Evolutionary conservation across 2,888 invertebrate genomes (phyloP), one percentile per base, ranked within the genome.

Genomic region (Chymomyza amoena): DNA sequence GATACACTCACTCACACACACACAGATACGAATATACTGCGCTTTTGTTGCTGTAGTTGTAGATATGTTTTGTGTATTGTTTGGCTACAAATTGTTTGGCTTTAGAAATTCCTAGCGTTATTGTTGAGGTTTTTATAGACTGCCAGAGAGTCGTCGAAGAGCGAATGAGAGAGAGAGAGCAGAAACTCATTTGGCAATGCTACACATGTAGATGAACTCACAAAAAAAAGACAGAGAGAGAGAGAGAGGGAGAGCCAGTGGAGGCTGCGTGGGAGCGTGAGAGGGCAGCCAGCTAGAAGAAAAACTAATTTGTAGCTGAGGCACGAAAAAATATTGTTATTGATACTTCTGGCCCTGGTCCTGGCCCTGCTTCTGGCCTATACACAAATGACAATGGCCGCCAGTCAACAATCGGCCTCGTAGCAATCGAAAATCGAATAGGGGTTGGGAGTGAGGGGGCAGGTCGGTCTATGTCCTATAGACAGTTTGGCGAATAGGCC

Each of bases 51-150:
- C 6, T 45, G 39, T 45, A 13, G 39, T 45, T 45, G 39, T 45
- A 45, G 39, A 10, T 45, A 45, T 45, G 39, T 81, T 84, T 77
- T 87, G 76, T 82, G 80, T 18, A n/a, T 52, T 64, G 7, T 36
- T 32, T 52, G 28, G 36, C 78, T 83, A 80, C 85, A 85, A 84
- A 84, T 84, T 84, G 87, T 85, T 80, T 84, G 78, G 87, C 78
- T 84, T 84, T 78, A 63, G 67, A 84, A 82, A 84, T 87, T 85
- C 77, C 71, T 77, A 64, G 70, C 73, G 72, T 85, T 87, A 75
- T 87, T 83, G 80, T 84, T 76, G 75, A 78, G 78, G 80, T 84
- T 85, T 82, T 82, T 80, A 83, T 84, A 75, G 84, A 79, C 75
- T 73, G 56, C 57, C 60, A 32, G 4, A 52, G 68, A 73, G 64